These are phyloP conservation scores for Autographa gamma DNA, from an alignment of 2,888 invertebrate genomes.

Conservation along the genomic window DNA sequence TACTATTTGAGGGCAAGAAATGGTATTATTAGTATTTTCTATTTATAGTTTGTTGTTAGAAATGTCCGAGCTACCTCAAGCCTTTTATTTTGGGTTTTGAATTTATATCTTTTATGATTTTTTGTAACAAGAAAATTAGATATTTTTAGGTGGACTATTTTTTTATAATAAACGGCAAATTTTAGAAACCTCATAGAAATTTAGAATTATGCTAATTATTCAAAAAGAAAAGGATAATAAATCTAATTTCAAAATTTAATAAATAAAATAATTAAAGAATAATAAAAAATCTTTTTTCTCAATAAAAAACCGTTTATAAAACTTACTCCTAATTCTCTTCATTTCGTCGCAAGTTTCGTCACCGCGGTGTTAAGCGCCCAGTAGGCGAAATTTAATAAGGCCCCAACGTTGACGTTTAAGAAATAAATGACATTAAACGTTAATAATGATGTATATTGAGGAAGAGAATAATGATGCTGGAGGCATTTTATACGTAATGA, in stretches of 20 bases:
- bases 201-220: too few species aligned
- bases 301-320: slow-evolving; percentile 46
- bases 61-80: too few species aligned
- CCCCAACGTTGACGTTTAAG: slow-evolving; percentile 30
- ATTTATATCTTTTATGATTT: too few species aligned
- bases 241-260: too few species aligned
- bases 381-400: slow-evolving; percentile 54
- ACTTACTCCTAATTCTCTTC: slow-evolving; percentile 47
- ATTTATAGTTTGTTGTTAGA: too few species aligned
- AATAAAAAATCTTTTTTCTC: slow-evolving; percentile 45
- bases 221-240: too few species aligned
- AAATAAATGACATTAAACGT: slow-evolving; percentile 51
- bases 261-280: too few species aligned
- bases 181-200: too few species aligned
- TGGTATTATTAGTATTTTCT: background rate
- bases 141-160: too few species aligned
- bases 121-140: too few species aligned
- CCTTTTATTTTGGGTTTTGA: too few species aligned
- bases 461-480: slow-evolving; percentile 41
- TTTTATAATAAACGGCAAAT: too few species aligned
- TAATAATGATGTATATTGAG: slow-evolving; percentile 50
- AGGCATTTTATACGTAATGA: slow-evolving; percentile 30
- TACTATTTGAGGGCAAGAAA: background rate
- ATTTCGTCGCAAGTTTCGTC: slow-evolving; percentile 42
- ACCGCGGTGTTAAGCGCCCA: slow-evolving; percentile 39